Conservation (phyloP, 2,888 invertebrate genomes). For the Coleophora deauratella region DNA sequence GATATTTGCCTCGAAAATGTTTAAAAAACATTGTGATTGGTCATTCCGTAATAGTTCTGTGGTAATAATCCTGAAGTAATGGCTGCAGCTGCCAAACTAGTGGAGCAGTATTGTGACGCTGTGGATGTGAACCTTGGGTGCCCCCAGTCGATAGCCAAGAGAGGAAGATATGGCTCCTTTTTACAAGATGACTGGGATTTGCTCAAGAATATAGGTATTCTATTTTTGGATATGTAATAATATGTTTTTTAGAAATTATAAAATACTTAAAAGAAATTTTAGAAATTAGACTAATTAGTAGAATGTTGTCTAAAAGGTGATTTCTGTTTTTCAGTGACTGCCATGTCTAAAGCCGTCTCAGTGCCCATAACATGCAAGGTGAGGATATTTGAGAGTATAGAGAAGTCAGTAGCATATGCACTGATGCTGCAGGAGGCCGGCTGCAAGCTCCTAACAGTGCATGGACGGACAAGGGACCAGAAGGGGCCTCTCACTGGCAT, state of each 20-base stretch:
- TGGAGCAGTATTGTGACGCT: constrained; percentile 92
- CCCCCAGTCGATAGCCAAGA: constrained; percentile 96
- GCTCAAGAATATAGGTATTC: constrained; percentile 83
- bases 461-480: constrained; percentile 96
- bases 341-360: constrained; percentile 79
- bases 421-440: constrained; percentile 96
- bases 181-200: constrained; percentile 97
- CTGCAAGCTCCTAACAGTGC: constrained; percentile 92
- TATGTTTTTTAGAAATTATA: too few relatives aligned
- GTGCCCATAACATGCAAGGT: constrained; percentile 98
- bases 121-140: constrained; percentile 98
- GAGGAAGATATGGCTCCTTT: constrained; percentile 97
- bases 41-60: constrained; percentile 83
- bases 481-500: constrained; percentile 96
- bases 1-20: neutral
- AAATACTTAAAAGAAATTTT: too few relatives aligned
- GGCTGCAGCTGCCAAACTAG: constrained; percentile 89
- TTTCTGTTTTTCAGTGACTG: constrained; percentile 72
- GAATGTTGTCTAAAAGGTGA: constrained; percentile 5
- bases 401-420: constrained; percentile 93
- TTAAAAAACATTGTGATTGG: neutral
- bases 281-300: too few relatives aligned
- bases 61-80: constrained; percentile 94
- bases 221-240: too few relatives aligned
- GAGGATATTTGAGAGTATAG: constrained; percentile 88